phyloP scores from a whole-genome alignment of 2,113 vertebrate species.

The Callospermophilus lateralis region DNA sequence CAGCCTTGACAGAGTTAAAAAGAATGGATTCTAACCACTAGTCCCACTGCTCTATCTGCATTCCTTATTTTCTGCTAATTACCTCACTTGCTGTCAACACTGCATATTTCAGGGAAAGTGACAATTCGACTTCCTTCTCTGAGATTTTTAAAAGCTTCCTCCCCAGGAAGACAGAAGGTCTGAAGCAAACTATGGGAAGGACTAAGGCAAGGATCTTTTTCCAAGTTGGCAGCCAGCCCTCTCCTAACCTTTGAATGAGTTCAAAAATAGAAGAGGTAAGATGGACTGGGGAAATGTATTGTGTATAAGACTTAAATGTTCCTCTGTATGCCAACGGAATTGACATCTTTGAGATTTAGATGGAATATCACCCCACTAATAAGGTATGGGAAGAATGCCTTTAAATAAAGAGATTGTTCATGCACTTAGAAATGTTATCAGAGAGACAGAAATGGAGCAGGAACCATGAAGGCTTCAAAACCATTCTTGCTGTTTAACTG shows the following conservation, averaged over 20 bases:
- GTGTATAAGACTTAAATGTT: neutral
- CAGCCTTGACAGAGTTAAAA: neutral
- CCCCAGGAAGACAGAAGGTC: slow-evolving; percentile 13
- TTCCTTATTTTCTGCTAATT: slow-evolving; percentile 69
- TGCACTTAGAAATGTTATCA: slow-evolving; percentile 78
- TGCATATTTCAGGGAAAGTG: slow-evolving; percentile 62
- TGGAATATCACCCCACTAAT: neutral
- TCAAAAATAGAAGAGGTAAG: slow-evolving; percentile 5
- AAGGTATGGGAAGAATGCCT: slow-evolving; percentile 59
- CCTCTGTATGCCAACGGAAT: neutral
- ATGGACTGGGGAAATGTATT: neutral
- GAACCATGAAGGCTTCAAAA: slow-evolving; percentile 74
- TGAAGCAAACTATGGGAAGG: slow-evolving; percentile 13
- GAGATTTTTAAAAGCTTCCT: slow-evolving; percentile 35
- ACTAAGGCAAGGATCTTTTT: neutral
- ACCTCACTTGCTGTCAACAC: slow-evolving; percentile 63
- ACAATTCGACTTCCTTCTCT: slow-evolving; percentile 54
- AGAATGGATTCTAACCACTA: neutral
- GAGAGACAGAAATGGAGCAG: slow-evolving; percentile 82
- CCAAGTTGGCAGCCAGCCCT: neutral
- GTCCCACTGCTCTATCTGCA: neutral
- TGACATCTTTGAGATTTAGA: neutral
- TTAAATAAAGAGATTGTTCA: slow-evolving; percentile 72
- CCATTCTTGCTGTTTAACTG: slow-evolving; percentile 75
- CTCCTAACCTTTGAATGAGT: neutral